Evolutionary conservation across 1,140 invertebrate genomes (phyloP), one percentile per base, ranked within the genome.

Genomic region (Drosophila repleta): DNA sequence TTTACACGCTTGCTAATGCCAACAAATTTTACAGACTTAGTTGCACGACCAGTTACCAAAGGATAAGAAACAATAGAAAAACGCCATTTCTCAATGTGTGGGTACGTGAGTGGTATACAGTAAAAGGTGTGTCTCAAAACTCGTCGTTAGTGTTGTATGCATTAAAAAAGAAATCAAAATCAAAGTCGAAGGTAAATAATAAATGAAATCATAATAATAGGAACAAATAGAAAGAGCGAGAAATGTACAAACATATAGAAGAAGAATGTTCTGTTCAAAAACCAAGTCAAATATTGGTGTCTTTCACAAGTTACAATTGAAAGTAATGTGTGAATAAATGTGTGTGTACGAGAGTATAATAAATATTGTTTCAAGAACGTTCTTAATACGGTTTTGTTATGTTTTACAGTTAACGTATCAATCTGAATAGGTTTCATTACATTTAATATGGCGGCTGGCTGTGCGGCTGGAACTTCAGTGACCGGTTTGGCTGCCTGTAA

Each of bases 401-500:
- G 35, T 60, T 52, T 61, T 68, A 73, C 74, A 76, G 60, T 76
- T 87, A 87, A 71, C 55, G 58, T 79, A 75, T 87, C 71, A 87
- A 69, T 79, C 76, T 88, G 71, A 87, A 88, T 76, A 79, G 78
- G 79, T 87, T 87, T 90, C 66, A 90, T 90, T 91, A 91, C 90
- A 91, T 91, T 91, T 91, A 91, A 83, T 76, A 91, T 91, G 77
- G 90, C 90, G 84, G 90, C 87, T 90, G 90, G 90, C 87, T 91
- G 90, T 81, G 90, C 92, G 80, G 90, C 92, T 91, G 90, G 93
- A 94, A 94, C 94, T 94, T 94, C 94, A 81, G 93, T 93, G 92
- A 94, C 93, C 92, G 94, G 93, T 92, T 94, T 94, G 92, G 93
- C 93, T 92, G 94, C 94, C 94, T 94, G 94, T 91, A 94, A 94